These are phyloP conservation scores for Steromphala cineraria DNA, from an alignment of 2,888 invertebrate genomes.

Conservation along the genomic window DNA sequence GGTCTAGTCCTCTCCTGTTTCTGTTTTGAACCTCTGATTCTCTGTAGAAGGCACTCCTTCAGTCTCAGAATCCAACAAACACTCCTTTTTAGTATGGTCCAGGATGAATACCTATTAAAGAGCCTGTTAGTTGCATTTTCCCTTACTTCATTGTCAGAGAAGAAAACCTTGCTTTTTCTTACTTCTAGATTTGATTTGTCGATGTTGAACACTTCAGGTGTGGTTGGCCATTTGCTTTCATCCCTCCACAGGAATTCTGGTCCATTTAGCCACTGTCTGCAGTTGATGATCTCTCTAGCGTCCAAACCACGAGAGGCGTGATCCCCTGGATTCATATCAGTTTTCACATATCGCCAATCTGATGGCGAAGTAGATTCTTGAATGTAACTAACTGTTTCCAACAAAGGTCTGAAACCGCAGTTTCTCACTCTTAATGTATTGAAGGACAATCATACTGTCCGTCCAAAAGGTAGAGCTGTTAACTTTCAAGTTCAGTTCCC, in stretches of 20 bases:
- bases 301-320: slow-evolving; percentile 32
- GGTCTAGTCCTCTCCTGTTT: neutral
- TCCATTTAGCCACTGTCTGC: slow-evolving; percentile 28
- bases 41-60: neutral
- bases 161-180: too few relatives aligned
- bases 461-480: slow-evolving; percentile 15
- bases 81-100: neutral
- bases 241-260: slow-evolving; percentile 31
- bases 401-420: neutral
- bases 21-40: neutral
- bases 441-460: slow-evolving; percentile 20
- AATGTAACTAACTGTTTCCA: neutral
- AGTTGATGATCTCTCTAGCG: slow-evolving; percentile 14
- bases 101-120: too few relatives aligned
- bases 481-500: neutral
- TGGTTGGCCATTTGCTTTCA: neutral
- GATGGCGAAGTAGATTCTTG: slow-evolving; percentile 12
- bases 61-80: neutral
- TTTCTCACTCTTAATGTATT: slow-evolving; percentile 9
- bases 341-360: slow-evolving; percentile 35
- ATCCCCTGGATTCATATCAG: slow-evolving; percentile 36
- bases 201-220: neutral
- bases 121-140: too few relatives aligned
- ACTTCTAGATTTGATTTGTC: too few relatives aligned
- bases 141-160: too few relatives aligned